phyloP scores from a whole-genome alignment of 2,113 vertebrate species.

The Rynchops niger region DNA sequence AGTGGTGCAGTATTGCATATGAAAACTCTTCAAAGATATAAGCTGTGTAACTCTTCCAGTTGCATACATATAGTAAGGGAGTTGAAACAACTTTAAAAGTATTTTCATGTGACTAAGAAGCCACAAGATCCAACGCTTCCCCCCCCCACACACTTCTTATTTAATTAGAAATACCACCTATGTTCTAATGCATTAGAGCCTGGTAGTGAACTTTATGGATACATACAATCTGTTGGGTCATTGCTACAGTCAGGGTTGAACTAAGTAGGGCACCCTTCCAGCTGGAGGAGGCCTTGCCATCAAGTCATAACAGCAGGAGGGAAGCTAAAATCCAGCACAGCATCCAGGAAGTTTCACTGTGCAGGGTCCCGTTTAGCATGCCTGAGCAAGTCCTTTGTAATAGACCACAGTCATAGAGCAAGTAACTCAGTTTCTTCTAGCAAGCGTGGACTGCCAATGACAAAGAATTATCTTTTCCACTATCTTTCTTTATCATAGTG shows the following conservation, averaged over 20 bases:
- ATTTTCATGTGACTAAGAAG: background rate
- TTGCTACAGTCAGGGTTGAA: background rate
- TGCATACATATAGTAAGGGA: background rate
- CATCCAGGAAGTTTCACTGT: background rate
- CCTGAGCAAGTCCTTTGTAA: background rate
- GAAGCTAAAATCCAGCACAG: background rate
- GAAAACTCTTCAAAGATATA: background rate
- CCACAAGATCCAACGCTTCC: background rate
- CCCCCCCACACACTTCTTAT: background rate
- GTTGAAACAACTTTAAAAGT: background rate
- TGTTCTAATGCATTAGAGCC: background rate
- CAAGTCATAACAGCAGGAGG: background rate
- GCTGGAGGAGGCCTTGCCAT: background rate
- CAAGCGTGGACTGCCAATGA: background rate
- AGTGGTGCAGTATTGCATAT: background rate
- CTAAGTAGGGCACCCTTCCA: background rate
- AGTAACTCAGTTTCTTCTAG: background rate
- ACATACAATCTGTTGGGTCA: background rate
- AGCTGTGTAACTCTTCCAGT: background rate
- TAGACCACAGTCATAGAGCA: background rate
- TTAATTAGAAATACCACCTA: background rate
- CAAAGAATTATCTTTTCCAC: background rate
- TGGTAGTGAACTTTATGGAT: background rate
- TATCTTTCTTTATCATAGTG: background rate
- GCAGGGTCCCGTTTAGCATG: background rate